phyloP scores from a whole-genome alignment of 2,113 vertebrate species.

The Cynopterus brachyotis region DNA sequence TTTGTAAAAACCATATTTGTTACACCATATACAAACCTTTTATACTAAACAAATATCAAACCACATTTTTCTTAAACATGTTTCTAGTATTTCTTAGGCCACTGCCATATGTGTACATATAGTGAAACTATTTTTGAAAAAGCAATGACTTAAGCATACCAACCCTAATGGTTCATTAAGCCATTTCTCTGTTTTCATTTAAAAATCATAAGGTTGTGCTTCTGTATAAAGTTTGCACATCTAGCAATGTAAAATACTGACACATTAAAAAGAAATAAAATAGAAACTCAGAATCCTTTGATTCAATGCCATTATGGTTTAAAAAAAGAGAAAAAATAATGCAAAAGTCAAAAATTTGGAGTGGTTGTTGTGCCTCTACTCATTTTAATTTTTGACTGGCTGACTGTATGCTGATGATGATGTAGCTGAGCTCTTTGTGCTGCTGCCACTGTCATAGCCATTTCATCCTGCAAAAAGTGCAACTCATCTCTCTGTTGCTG shows the following conservation, averaged over 20 bases:
- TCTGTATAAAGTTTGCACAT: conserved; percentile 70
- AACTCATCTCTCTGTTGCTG: conserved; percentile 80
- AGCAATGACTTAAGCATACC: conserved; percentile 70
- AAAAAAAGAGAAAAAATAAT: background rate
- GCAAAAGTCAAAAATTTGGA: conserved; percentile 81
- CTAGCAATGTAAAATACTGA: conserved; percentile 73
- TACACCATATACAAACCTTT: conserved; percentile 67
- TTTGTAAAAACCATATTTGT: conserved; percentile 81
- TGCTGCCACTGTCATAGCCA: conserved; percentile 92
- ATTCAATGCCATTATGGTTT: conserved; percentile 51
- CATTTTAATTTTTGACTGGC: conserved; percentile 96
- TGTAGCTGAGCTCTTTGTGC: conserved; percentile 87
- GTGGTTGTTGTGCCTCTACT: conserved; percentile 89
- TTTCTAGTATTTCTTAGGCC: conserved; percentile 72
- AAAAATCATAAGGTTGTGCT: conserved; percentile 64
- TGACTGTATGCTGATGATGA: conserved; percentile 91
- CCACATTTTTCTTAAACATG: conserved; percentile 80
- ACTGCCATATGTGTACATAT: conserved; percentile 64
- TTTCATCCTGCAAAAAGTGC: conserved; percentile 98
- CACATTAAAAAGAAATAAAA: conserved; percentile 55
- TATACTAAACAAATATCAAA: conserved; percentile 85
- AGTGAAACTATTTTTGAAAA: conserved; percentile 79
- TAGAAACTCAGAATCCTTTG: conserved; percentile 62
- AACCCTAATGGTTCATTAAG: conserved; percentile 4
- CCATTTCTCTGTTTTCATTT: conserved; percentile 56